These are phyloP conservation scores for Dallia pectoralis DNA, from an alignment of 2,797 vertebrate species.

Conservation along the genomic window DNA sequence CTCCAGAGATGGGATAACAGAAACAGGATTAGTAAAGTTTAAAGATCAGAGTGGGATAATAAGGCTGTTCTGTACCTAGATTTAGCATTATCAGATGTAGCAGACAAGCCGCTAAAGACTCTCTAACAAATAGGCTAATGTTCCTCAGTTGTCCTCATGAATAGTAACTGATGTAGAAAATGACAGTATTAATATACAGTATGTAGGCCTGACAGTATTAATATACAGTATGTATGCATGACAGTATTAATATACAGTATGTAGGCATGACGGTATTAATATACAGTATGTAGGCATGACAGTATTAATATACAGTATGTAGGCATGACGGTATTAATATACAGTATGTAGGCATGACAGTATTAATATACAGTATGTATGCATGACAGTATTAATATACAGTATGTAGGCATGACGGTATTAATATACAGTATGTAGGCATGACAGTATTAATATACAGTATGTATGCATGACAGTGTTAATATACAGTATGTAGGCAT, in stretches of 20 bases:
- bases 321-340: neutral
- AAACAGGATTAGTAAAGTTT: neutral
- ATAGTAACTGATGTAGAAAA: neutral
- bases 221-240: neutral
- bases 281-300: too few species aligned
- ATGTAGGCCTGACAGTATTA: too few species aligned
- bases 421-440: too few species aligned
- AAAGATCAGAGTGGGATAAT: neutral
- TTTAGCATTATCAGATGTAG: neutral
- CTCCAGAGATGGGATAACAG: conserved; percentile 8
- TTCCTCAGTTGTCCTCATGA: neutral
- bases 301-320: too few species aligned
- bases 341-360: too few species aligned
- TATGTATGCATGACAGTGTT: too few species aligned
- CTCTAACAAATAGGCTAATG: neutral
- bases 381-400: too few species aligned
- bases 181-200: neutral
- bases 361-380: neutral
- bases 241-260: neutral
- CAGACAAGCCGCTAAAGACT: neutral
- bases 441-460: neutral
- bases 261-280: too few species aligned
- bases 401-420: neutral
- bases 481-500: neutral
- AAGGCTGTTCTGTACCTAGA: neutral